These are phyloP conservation scores for Clarias pachynema DNA, from an alignment of 2,797 vertebrate species.

Conservation along the genomic window DNA sequence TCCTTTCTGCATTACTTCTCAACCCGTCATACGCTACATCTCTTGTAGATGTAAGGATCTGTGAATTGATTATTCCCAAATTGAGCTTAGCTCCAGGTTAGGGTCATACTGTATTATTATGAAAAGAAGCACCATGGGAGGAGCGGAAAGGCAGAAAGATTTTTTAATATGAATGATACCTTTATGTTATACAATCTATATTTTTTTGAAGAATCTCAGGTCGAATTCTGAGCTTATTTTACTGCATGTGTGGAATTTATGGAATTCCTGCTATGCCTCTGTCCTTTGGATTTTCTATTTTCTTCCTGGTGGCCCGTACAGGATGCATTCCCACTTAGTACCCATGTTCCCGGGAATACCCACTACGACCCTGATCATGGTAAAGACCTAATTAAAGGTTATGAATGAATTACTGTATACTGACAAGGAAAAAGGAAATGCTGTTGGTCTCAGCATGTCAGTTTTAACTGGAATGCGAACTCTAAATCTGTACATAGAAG, in stretches of 20 bases:
- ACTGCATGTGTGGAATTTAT: background rate
- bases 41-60: background rate
- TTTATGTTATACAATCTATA: background rate
- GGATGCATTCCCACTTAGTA: background rate
- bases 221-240: background rate
- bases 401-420: slow-evolving; percentile 1
- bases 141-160: background rate
- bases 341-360: background rate
- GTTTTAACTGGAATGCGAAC: background rate
- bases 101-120: background rate
- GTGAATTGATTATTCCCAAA: background rate
- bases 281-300: background rate
- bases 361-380: background rate
- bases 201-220: background rate
- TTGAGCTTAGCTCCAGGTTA: background rate
- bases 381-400: background rate
- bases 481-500: background rate
- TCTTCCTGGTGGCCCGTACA: background rate
- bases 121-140: background rate
- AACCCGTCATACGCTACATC: background rate
- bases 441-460: background rate
- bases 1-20: background rate
- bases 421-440: background rate
- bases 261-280: background rate
- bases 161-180: background rate